Percentiles rank a stretch among this genome's conserved stretches.
phyloP scores from a whole-genome alignment of 1,140 invertebrate species.

The Drosophila truncata region DNA sequence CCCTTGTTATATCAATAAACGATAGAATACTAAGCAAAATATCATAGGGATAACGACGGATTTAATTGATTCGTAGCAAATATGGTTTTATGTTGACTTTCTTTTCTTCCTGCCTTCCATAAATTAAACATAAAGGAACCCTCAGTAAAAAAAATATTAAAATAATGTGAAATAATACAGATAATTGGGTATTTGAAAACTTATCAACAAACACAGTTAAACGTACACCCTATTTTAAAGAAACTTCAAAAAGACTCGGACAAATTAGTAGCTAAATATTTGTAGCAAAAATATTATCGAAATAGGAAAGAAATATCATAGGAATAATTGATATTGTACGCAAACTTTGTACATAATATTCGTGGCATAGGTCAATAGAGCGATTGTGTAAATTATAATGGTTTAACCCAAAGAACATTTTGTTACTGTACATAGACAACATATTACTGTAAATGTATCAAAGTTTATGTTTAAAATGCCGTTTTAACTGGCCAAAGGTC shows the following conservation, averaged over 20 bases:
- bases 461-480: slow-evolving; percentile 37
- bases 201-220: slow-evolving; percentile 23
- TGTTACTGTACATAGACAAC: slow-evolving; percentile 49
- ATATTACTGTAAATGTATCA: slow-evolving; percentile 24
- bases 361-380: slow-evolving; percentile 21
- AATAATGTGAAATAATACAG: neutral
- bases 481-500: slow-evolving; percentile 55
- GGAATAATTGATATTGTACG: slow-evolving; percentile 15
- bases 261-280: slow-evolving; percentile 70
- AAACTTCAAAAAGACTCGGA: slow-evolving; percentile 78
- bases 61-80: neutral
- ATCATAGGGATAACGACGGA: slow-evolving; percentile 11
- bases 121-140: neutral
- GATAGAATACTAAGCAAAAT: slow-evolving; percentile 4
- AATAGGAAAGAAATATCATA: slow-evolving; percentile 28
- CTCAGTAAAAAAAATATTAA: neutral
- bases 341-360: slow-evolving; percentile 54
- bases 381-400: slow-evolving; percentile 39
- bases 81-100: neutral
- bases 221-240: slow-evolving; percentile 52
- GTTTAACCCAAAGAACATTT: slow-evolving; percentile 5
- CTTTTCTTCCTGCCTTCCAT: slow-evolving; percentile 7
- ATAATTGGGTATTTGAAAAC: slow-evolving; percentile 1
- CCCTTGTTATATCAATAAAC: slow-evolving; percentile 33
- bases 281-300: slow-evolving; percentile 69